phyloP scores from a whole-genome alignment of 2,888 invertebrate genomes.

The Cantharis lateralis region DNA sequence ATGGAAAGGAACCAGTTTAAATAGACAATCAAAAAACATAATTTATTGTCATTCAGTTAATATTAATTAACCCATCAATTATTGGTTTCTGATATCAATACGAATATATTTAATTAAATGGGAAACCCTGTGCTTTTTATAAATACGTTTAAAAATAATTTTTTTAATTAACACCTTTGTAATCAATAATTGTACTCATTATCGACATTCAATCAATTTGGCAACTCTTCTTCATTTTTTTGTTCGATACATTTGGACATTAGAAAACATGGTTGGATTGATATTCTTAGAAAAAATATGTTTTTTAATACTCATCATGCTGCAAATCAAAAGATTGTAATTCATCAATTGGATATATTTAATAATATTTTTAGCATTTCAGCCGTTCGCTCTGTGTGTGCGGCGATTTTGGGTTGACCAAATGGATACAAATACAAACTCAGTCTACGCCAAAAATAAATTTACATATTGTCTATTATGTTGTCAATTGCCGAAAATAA shows the following conservation, averaged over 20 bases:
- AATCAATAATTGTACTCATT: background rate
- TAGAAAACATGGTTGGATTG: background rate
- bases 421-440: too few relatives aligned
- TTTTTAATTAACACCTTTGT: background rate
- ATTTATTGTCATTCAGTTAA: background rate
- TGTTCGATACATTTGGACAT: background rate
- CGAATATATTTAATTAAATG: background rate
- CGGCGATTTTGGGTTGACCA: too few relatives aligned
- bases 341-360: too few relatives aligned
- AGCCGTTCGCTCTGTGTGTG: too few relatives aligned
- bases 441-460: background rate
- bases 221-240: background rate
- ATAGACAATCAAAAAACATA: background rate
- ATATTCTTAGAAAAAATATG: background rate
- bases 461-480: background rate
- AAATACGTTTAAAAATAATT: background rate
- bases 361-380: too few relatives aligned
- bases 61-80: background rate
- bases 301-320: too few relatives aligned
- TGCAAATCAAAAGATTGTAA: too few relatives aligned
- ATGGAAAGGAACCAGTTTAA: background rate
- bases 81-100: background rate
- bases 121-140: background rate
- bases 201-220: background rate
- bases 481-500: background rate